A percentile compares a stretch with the other conserved stretches of the same genome.
Evolutionary conservation across 2,113 vertebrate genomes (phyloP).

Genomic region (Chaetops frenatus): DNA sequence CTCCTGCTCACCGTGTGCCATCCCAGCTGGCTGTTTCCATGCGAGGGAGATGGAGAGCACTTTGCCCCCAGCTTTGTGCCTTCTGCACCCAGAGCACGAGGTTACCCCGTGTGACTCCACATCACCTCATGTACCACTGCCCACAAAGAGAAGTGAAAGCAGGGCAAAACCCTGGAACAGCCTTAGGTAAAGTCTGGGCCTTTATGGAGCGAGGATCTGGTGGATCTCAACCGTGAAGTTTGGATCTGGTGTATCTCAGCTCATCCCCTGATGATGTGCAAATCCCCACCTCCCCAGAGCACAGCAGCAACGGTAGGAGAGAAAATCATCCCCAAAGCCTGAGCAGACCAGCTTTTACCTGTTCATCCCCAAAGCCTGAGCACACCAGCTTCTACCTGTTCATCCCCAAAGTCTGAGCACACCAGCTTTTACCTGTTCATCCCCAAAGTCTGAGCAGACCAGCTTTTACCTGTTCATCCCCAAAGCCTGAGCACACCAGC

Average conservation of each 20-base stretch:
- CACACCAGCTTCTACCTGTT: not conserved
- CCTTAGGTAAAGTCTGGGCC: rapidly evolving
- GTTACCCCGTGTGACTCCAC: rapidly evolving
- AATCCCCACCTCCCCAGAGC: not conserved
- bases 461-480: not conserved
- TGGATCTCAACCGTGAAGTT: not conserved
- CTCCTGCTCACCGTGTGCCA: not conserved
- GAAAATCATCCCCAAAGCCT: rapidly evolving
- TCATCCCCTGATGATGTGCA: rapidly evolving
- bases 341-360: not conserved
- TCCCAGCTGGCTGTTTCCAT: rapidly evolving
- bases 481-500: not conserved
- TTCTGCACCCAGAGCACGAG: not conserved
- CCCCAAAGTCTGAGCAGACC: not conserved
- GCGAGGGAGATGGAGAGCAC: not conserved
- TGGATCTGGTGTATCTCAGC: not conserved
- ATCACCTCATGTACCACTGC: rapidly evolving
- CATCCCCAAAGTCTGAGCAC: no score
- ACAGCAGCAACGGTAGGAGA: rapidly evolving
- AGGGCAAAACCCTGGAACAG: not conserved
- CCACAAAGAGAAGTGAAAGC: not conserved
- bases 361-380: no score
- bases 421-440: rapidly evolving
- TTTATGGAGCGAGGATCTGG: not conserved
- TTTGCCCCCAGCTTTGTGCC: not conserved